Evolutionary conservation across 2,888 invertebrate genomes (phyloP), one percentile per base, ranked within the genome.

Genomic region (Synanthedon myopaeformis): DNA sequence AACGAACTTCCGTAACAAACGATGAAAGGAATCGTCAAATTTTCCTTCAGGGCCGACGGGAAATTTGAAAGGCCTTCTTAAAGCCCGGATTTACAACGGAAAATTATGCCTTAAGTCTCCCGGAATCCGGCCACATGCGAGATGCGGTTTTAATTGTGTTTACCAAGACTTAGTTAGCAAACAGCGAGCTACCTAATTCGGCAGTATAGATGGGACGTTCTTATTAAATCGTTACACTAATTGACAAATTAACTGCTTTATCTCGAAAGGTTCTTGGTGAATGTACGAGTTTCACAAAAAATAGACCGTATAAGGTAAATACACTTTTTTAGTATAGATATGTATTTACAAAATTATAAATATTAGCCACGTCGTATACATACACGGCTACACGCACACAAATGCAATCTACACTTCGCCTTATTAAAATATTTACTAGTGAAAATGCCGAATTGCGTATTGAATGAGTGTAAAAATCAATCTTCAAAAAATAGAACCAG

Each of bases 91-190:
- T 79, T 76, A 74, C 76, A 69, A 67, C 65, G 68, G 72, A 72
- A 79, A 79, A 82, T 79, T 79, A 79, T 76, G 74, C 73, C 68
- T 56, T 72, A 76, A 81, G 72, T 72, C 76, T 67, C 63, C 70
- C 65, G 67, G 67, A 76, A 75, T 75, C 73, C 72, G 66, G 72
- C 73, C 79, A 81, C 76, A 79, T 72, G 73, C 74, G 74, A 74
- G 75, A 82, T 79, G 72, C 69, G 72, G 66, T 75, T 79, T 82
- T 82, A 81, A 83, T 82, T 82, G 79, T 81, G 78, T 82, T 82
- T 82, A 72, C 76, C 60, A 64, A 75, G 78, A 77, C 77, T 74
- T 74, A 74, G 72, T 77, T 74, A 68, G 67, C 71, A 73, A 79
- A 76, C 74, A 76, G 69, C 69, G 68, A 74, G 74, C 73, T 73